Conservation (phyloP, 2,888 invertebrate species). For the Drosophila tanythrix region DNA sequence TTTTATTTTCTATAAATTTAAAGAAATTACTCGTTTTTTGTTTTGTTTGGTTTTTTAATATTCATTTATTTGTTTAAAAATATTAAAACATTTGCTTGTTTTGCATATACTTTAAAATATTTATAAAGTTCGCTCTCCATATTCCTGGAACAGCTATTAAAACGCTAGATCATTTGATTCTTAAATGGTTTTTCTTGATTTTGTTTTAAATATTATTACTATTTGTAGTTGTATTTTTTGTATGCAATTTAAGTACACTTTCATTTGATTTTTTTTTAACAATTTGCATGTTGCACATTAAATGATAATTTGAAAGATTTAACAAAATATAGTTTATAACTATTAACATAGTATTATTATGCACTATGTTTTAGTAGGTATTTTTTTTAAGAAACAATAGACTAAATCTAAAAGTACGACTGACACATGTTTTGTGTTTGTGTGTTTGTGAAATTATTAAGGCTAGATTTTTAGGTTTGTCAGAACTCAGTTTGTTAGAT, state of each 20-base stretch:
- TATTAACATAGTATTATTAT: conserved; percentile 53
- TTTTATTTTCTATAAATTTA: not conserved
- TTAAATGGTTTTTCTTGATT: conserved; percentile 23
- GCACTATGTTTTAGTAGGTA: conserved; percentile 13
- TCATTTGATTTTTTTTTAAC: conserved; percentile 12
- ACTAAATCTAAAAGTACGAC: conserved; percentile 23
- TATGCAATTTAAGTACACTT: conserved; percentile 71
- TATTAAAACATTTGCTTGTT: conserved; percentile 45
- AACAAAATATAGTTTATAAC: conserved; percentile 66
- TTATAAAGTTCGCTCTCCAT: conserved; percentile 37
- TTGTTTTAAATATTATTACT: conserved; percentile 7
- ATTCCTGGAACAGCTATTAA: conserved; percentile 50
- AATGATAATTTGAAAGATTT: conserved; percentile 27
- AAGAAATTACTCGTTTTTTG: not conserved
- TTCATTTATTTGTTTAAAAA: conserved; percentile 47
- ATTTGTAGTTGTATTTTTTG: conserved; percentile 18
- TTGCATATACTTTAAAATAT: conserved; percentile 26
- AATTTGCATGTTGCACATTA: conserved; percentile 28
- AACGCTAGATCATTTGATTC: conserved; percentile 46
- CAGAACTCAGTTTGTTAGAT: conserved; percentile 4
- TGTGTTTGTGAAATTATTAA: conserved; percentile 25
- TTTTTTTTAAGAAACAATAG: conserved; percentile 23
- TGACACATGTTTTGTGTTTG: not conserved
- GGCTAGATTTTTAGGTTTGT: conserved; percentile 13
- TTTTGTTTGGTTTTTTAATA: conserved; percentile 2